Base-by-base conservation (phyloP, 1,140 invertebrate genomes). In the Patella vulgata region DNA sequence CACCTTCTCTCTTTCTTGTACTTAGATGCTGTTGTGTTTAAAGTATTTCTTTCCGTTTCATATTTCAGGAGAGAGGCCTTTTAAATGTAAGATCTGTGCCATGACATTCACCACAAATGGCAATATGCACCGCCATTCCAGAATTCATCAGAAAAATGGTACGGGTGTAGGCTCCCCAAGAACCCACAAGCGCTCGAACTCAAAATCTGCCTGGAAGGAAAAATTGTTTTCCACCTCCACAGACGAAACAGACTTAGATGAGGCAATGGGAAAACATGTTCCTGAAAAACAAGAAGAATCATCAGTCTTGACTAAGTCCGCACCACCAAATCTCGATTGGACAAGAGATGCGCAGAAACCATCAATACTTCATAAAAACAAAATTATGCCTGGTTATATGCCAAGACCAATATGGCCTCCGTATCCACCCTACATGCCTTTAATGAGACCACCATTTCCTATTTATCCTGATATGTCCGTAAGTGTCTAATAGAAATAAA, bases 21-120 rank as follows among this genome's bases (percentile, higher is more conserved):
- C n/a, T n/a, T n/a, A n/a, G n/a, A n/a, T n/a, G n/a, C n/a, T n/a
- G n/a, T n/a, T n/a, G n/a, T n/a, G n/a, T n/a, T n/a, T n/a, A n/a
- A n/a, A n/a, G n/a, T n/a, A n/a, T n/a, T n/a, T n/a, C n/a, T n/a
- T n/a, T n/a, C n/a, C n/a, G n/a, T n/a, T n/a, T n/a, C n/a, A n/a
- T n/a, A n/a, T 70, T 71, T 6, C 67, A 84, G 82, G 81, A 48
- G 80, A 82, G 50, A 63, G 81, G 17, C 80, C 81, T 31, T 83
- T 81, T 81, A 89, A 89, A 70, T 95, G 93, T 81, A 88, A 89
- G 71, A 88, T 89, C 67, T 95, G 93, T 80, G 87, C 89, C 23
- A 89, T 92, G 81, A 89, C 91, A 3, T 96, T 95, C 83, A 93
- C 91, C 31, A 94, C 92, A 3, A 94, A 93, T 80, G 92, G 92